These are phyloP conservation scores for Dendrophyllia cribrosa DNA, from an alignment of 64 coral and sea anemone genomes.

Conservation along the genomic window DNA sequence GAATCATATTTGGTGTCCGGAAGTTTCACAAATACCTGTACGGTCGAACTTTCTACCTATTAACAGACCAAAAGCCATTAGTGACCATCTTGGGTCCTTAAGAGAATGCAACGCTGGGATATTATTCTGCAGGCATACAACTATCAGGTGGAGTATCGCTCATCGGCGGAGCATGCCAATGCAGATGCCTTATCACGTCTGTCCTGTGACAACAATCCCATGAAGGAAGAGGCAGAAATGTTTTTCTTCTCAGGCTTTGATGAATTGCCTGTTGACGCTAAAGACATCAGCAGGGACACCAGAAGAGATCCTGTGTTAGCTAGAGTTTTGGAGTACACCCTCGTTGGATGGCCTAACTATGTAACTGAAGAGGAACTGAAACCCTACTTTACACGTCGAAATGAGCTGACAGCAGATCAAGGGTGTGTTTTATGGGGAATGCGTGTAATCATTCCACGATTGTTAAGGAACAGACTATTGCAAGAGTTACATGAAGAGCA, in stretches of 20 bases:
- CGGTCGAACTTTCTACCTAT: constrained; percentile 27
- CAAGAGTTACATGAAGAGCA: constrained; percentile 45
- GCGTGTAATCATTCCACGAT: constrained; percentile 32
- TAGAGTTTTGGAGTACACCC: constrained; percentile 37
- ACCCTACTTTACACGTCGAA: not conserved
- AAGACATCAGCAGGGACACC: constrained; percentile 21
- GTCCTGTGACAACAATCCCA: not conserved
- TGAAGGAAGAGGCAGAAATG: constrained; percentile 3
- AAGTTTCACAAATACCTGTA: constrained; percentile 67
- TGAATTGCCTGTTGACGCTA: constrained; percentile 42
- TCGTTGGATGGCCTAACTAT: constrained; percentile 10
- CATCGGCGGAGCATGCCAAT: constrained; percentile 56
- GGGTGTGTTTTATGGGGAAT: constrained; percentile 38
- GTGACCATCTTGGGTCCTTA: constrained; percentile 56
- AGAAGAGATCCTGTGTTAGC: constrained; percentile 61
- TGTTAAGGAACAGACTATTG: constrained; percentile 47
- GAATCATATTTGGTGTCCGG: constrained; percentile 42
- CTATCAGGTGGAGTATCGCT: constrained; percentile 41
- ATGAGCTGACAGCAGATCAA: constrained; percentile 13
- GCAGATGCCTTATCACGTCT: constrained; percentile 27
- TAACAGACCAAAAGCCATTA: constrained; percentile 59
- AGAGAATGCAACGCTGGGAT: constrained; percentile 44
- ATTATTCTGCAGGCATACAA: constrained; percentile 57
- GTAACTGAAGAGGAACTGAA: not conserved
- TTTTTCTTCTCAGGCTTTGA: constrained; percentile 51